Base-by-base conservation (phyloP, 2,888 invertebrate genomes). In the Nowickia ferox region DNA sequence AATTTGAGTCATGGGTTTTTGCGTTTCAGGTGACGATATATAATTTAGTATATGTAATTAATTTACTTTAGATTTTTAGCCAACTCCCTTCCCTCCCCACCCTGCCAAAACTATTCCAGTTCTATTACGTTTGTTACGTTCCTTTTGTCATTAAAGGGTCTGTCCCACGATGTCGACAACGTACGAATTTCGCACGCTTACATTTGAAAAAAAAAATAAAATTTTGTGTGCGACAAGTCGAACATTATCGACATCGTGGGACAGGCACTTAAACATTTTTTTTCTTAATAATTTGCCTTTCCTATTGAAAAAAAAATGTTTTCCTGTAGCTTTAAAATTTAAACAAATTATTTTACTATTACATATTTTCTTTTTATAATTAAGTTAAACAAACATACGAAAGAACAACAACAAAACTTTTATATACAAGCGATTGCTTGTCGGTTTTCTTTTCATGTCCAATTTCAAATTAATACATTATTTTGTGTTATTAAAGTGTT, bases 301-400 rank as follows among this genome's bases (percentile, higher is more conserved):
- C 55, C 44, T 75, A 66, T 57, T 75, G 22, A 63, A 68, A 63
- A 69, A n/a, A 9, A 44, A 38, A 42, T 44, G 59, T 69, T 76
- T 66, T 46, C 57, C 57, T 82, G 63, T 83, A 83, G 79, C 72
- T 80, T 83, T 83, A 83, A 74, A 80, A 72, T 55, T 17, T 4
- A 69, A 85, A 84, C 59, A 46, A 57, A 63, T 40, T 59, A 82
- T 48, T 72, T 82, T 53, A 66, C 59, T 74, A 71, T 71, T 82
- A 68, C 80, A 72, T 57, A 71, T 79, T 76, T 66, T 71, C 61
- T 78, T 79, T 61, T 61, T 75, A 82, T 65, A 63, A 72, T 66
- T 83, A 83, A 86, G 86, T 83, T 74, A 68, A 68, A 84, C 71
- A 78, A 78, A 84, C 57, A 17, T 71, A 75, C 15, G 44, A 30